Evolutionary conservation across 1,140 invertebrate genomes (phyloP).

Genomic region (Panagrolaimus sp.): DNA sequence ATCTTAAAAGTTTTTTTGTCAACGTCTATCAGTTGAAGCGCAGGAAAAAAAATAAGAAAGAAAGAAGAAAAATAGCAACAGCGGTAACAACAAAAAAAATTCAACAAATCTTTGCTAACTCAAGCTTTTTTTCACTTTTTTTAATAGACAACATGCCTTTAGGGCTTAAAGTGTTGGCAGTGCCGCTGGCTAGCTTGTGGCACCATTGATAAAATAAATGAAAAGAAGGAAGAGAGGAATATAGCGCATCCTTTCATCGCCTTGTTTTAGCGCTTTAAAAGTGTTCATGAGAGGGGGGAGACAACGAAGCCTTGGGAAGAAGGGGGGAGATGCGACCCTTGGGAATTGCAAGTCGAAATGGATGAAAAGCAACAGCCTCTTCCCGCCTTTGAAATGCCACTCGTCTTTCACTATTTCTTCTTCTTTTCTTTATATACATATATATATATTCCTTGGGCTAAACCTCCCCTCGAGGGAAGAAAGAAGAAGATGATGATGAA

Average conservation of each 20-base stretch:
- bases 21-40: too few species aligned
- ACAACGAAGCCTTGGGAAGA: not conserved
- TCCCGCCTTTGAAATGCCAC: conserved; percentile 4
- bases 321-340: not conserved
- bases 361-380: not conserved
- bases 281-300: conserved; percentile 6
- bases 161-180: conserved; percentile 6
- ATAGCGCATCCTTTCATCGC: conserved; percentile 3
- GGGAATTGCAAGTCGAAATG: not conserved
- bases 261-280: conserved; percentile 15
- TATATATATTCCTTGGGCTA: not conserved
- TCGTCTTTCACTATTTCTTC: not conserved
- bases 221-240: not conserved
- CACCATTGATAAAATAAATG: too few species aligned
- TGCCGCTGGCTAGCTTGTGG: not conserved
- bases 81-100: too few species aligned
- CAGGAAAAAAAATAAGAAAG: too few species aligned
- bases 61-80: too few species aligned
- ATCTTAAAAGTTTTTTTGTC: too few species aligned
- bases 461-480: too few species aligned
- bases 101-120: too few species aligned
- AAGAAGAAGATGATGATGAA: not conserved
- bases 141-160: not conserved
- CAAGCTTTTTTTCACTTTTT: not conserved
- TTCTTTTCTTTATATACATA: not conserved